Evolutionary conservation across 2,888 invertebrate genomes (phyloP), one percentile per base, ranked within the genome.

Genomic region (Acanthococcus lagerstroemiae): DNA sequence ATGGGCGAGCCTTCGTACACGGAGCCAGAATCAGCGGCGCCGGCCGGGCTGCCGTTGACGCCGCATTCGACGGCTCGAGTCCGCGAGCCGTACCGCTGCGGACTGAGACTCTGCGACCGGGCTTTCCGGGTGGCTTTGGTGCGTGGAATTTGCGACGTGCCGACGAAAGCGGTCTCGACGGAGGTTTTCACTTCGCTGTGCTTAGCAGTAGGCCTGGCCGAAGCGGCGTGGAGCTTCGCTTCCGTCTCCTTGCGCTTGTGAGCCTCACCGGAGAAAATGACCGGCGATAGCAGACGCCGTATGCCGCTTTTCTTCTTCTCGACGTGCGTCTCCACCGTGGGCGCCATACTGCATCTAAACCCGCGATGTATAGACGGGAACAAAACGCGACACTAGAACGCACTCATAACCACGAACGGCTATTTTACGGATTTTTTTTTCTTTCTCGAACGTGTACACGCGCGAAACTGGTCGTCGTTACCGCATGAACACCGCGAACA

Each of bases 131-230:
- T 22, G 2, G 24, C 21, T 24, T 55, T 55, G n/a, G 21, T 55
- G 2, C 22, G 22, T 4, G 45, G 12, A 6, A 65, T 65, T 22
- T 55, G 54, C 22, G 60, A 60, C 7, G 65, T 55, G 21, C 55
- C 67, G 15, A 67, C 66, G 54, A 68, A 69, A 6, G 69, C 69
- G 5, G 68, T 68, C 30, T 68, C 68, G 1, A 67, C 55, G 7
- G 67, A 45, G 22, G 67, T 25, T 19, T 61, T 21, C n/a, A 37
- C 37, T 37, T 37, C 37, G n/a, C 22, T 9, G 25, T 19, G 9
- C 19, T 50, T 50, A 17, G 12, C 12, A 17, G 19, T 2, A 12
- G 12, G 3, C 12, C 17, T 50, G 12, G 22, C 22, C 48, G 17
- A 9, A 7, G n/a, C 21, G 6, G 17, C 17, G n/a, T n/a, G n/a